Evolutionary conservation across 2,888 invertebrate species (phyloP), one percentile per base, ranked within the genome.

Genomic region (Drosophila falleni): DNA sequence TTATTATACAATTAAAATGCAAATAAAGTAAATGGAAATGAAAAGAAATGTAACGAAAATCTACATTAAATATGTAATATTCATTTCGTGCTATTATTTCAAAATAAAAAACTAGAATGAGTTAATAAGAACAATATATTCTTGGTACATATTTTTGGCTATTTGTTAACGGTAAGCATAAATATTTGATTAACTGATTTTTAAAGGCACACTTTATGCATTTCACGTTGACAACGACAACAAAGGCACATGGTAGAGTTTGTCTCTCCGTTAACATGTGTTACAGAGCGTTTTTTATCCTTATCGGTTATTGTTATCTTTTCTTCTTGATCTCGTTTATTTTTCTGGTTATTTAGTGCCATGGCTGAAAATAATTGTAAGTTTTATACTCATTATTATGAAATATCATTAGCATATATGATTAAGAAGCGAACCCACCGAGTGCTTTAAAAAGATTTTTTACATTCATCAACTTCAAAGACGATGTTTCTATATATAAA

Each of bases 21-120:
- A 70, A 76, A 50, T 53, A 68, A 71, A 71, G 64, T 44, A 71
- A 71, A 46, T 44, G 51, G 26, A 35, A 66, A 63, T 8, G 53
- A 42, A 58, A 68, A 29, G 56, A 56, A 76, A 58, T 77, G 71
- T 71, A 80, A 80, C 68, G 74, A 42, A 69, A 60, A 66, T 61
- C 42, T 72, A 79, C 50, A 69, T 62, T 76, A 62, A 69, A 69
- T 78, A 65, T 73, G 42, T 73, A 78, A 29, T 59, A 73, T 62
- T 78, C 53, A 65, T 76, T 76, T 81, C 69, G 73, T 47, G 68
- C 75, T 84, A 80, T 80, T 69, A 80, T 76, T 85, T 81, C 66
- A 80, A 84, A 84, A 84, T 81, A 84, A 81, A 72, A 51, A 56
- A 79, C 71, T 86, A 87, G 84, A 86, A 80, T 74, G 85, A 65